phyloP scores from a whole-genome alignment of 2,888 invertebrate species.

The Agrotis puta region DNA sequence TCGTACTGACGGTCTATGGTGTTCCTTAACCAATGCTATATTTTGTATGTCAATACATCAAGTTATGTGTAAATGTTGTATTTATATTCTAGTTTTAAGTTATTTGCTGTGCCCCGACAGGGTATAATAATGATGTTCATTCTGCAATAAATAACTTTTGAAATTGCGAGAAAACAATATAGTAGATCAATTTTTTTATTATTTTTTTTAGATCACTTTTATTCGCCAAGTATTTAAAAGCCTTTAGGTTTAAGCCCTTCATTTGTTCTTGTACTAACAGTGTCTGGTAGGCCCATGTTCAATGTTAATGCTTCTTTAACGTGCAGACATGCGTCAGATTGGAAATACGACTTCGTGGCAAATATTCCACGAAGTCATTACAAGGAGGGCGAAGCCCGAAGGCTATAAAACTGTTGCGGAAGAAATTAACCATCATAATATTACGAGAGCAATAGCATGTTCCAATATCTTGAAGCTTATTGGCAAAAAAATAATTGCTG shows the following conservation, averaged over 20 bases:
- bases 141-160: no score
- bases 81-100: no score
- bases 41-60: no score
- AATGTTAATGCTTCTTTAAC: neutral
- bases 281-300: neutral
- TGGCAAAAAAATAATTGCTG: constrained; percentile 32
- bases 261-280: neutral
- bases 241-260: neutral
- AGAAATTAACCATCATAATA: constrained; percentile 47
- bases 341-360: constrained; percentile 21
- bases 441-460: constrained; percentile 37
- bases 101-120: no score
- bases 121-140: no score
- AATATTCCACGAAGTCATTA: constrained; percentile 60
- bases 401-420: constrained; percentile 48
- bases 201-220: neutral
- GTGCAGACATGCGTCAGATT: constrained; percentile 7
- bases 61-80: no score
- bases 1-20: no score
- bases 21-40: no score
- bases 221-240: neutral
- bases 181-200: no score
- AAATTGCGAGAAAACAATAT: no score
- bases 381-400: constrained; percentile 44
- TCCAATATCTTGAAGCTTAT: constrained; percentile 18